phyloP scores from a whole-genome alignment of 2,113 vertebrate species.

The Pedionomus torquatus region DNA sequence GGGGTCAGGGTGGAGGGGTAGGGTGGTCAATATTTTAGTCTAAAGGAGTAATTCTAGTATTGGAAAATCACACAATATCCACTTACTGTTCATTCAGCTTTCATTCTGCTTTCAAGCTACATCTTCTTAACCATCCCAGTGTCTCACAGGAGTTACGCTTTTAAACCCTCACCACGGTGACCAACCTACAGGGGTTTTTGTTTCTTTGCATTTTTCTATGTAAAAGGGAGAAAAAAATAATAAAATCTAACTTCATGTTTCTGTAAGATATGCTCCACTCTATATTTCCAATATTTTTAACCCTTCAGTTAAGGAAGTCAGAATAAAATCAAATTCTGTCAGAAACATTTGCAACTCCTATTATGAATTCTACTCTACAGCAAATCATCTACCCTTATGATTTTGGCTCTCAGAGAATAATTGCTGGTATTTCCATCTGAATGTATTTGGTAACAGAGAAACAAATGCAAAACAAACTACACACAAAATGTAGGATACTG shows the following conservation, averaged over 20 bases:
- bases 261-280: not conserved
- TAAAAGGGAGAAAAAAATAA: not conserved
- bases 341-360: not conserved
- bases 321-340: not conserved
- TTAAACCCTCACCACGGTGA: not conserved
- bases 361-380: not conserved
- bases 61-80: not conserved
- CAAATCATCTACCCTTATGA: not conserved
- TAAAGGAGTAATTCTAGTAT: not conserved
- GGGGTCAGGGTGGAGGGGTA: too few relatives aligned
- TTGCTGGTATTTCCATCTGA: not conserved
- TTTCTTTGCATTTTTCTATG: not conserved
- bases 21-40: not conserved
- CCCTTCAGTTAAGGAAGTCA: not conserved
- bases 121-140: not conserved
- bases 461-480: not conserved
- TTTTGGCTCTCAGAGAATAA: not conserved
- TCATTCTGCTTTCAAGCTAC: not conserved
- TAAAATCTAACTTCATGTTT: conserved; percentile 12
- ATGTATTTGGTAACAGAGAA: not conserved
- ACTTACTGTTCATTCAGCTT: not conserved
- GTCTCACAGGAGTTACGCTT: not conserved
- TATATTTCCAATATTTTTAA: not conserved
- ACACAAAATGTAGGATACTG: not conserved
- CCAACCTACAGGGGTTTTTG: not conserved